Percentiles rank a stretch among this genome's conserved stretches.
Evolutionary conservation across 1,140 invertebrate genomes (phyloP).

Genomic region (Andricus grossulariae): DNA sequence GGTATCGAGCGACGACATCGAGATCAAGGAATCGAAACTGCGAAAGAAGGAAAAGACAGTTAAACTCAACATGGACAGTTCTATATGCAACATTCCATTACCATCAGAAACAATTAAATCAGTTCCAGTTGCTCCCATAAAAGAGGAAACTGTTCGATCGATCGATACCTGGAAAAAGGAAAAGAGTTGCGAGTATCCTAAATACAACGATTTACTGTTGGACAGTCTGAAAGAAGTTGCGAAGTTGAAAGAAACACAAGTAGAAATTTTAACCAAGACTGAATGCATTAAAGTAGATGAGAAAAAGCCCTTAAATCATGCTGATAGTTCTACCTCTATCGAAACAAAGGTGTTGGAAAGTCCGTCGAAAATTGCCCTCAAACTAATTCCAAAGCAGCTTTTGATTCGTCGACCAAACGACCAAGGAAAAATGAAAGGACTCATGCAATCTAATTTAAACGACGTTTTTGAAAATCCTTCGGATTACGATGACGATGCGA

Average conservation of each 20-base stretch:
- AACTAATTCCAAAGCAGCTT: constrained; percentile 68
- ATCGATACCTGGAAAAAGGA: constrained; percentile 11
- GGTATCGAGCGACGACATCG: constrained; percentile 44
- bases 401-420: constrained; percentile 53
- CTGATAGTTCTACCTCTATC: not conserved
- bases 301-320: constrained; percentile 24
- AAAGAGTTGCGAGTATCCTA: not conserved
- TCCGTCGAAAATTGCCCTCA: constrained; percentile 49
- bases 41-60: constrained; percentile 4
- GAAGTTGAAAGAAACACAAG: constrained; percentile 25
- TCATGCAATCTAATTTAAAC: constrained; percentile 34
- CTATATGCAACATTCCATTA: constrained; percentile 47
- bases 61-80: not conserved
- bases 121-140: not conserved
- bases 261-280: constrained; percentile 8
- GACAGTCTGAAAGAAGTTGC: constrained; percentile 26
- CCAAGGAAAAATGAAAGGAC: constrained; percentile 35
- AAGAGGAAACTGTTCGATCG: constrained; percentile 22
- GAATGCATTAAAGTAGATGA: constrained; percentile 27
- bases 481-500: constrained; percentile 43
- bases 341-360: constrained; percentile 33
- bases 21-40: constrained; percentile 46
- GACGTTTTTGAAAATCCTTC: constrained; percentile 50
- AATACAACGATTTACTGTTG: constrained; percentile 1
- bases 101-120: constrained; percentile 38